Percentiles rank a stretch among this genome's conserved stretches.
phyloP scores from a whole-genome alignment of 2,888 invertebrate species.

The Ditylenchus weischeri region DNA sequence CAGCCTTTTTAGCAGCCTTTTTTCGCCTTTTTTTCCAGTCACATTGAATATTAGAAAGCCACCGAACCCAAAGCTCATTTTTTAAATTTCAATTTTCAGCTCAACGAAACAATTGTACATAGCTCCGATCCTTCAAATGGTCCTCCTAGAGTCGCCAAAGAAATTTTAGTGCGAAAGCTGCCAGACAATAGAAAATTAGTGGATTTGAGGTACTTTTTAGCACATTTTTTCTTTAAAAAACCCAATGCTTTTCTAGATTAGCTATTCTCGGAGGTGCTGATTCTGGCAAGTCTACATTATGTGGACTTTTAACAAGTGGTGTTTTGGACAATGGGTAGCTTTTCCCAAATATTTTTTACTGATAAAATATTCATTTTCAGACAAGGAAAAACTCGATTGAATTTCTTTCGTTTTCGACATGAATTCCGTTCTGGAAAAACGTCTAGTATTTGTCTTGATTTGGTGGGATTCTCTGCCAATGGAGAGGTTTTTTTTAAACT shows the following conservation, averaged over 20 bases:
- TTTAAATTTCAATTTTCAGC: constrained; percentile 18
- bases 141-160: constrained; percentile 58
- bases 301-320: constrained; percentile 92
- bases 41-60: too few relatives aligned
- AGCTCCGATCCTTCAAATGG: constrained; percentile 13
- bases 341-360: neutral
- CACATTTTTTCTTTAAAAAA: too few relatives aligned
- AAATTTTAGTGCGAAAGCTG: constrained; percentile 81
- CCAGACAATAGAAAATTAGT: constrained; percentile 65
- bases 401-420: constrained; percentile 86
- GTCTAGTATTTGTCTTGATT: constrained; percentile 80
- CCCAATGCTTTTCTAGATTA: constrained; percentile 58
- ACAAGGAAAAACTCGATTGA: constrained; percentile 78
- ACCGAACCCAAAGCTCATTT: neutral
- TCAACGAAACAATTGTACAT: constrained; percentile 60
- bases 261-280: constrained; percentile 92
- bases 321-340: constrained; percentile 81
- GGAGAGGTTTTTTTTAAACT: constrained; percentile 50
- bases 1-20: too few relatives aligned
- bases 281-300: constrained; percentile 83
- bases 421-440: constrained; percentile 91
- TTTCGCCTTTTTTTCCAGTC: too few relatives aligned
- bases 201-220: constrained; percentile 67
- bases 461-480: constrained; percentile 80
- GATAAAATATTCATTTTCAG: neutral